A percentile compares a stretch with the other conserved stretches of the same genome.
These are phyloP conservation scores for Heliothis subflexa DNA, from an alignment of 1,140 invertebrate species.

Conservation along the genomic window DNA sequence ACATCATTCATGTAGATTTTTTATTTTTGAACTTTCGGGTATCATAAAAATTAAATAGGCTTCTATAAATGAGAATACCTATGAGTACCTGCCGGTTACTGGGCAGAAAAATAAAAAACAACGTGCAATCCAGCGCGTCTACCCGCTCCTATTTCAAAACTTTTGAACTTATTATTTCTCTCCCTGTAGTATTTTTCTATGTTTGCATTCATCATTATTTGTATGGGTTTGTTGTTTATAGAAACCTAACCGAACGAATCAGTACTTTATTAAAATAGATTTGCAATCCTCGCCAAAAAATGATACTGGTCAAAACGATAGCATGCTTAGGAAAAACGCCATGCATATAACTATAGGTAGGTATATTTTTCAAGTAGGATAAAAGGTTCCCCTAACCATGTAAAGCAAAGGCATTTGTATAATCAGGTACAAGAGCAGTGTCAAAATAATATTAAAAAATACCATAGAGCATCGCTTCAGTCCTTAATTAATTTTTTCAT, in stretches of 20 bases:
- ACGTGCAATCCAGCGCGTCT: background rate
- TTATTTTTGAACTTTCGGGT: too few relatives aligned
- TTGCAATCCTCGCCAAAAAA: too few relatives aligned
- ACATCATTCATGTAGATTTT: too few relatives aligned
- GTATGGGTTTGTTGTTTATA: background rate
- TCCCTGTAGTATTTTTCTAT: background rate
- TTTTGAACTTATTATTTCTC: background rate
- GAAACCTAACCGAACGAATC: background rate
- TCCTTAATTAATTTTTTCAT: conserved; percentile 12
- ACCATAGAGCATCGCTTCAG: background rate
- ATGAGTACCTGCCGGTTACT: background rate
- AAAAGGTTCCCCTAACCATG: too few relatives aligned
- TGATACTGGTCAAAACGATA: too few relatives aligned
- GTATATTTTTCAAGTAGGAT: too few relatives aligned
- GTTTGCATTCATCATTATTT: background rate
- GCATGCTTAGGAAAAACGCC: too few relatives aligned
- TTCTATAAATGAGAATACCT: background rate
- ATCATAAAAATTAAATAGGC: background rate
- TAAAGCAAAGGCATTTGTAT: too few relatives aligned
- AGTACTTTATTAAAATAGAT: too few relatives aligned
- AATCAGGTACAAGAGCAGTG: too few relatives aligned
- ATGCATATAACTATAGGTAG: too few relatives aligned
- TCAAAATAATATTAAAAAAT: background rate
- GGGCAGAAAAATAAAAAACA: background rate
- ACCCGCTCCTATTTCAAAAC: background rate